Evolutionary conservation across 1,140 invertebrate species (phyloP).

Genomic region (Neomicropteryx cornuta): DNA sequence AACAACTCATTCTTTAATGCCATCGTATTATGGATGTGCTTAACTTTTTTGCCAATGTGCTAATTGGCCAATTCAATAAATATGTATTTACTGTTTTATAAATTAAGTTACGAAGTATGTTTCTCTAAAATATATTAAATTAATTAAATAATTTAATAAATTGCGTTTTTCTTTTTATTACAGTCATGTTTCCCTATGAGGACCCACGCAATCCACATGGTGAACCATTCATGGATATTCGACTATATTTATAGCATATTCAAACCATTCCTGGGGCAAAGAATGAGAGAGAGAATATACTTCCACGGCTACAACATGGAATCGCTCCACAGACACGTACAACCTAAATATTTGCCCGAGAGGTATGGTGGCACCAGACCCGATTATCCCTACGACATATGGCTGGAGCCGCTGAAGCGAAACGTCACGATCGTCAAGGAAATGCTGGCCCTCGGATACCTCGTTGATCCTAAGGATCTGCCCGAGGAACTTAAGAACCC

Average conservation of each 20-base stretch:
- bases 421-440: constrained; percentile 50
- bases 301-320: constrained; percentile 65
- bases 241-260: constrained; percentile 67
- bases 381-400: constrained; percentile 59
- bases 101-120: no score
- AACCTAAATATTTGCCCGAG: constrained; percentile 57
- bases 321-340: constrained; percentile 65
- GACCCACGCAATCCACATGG: constrained; percentile 62
- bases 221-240: constrained; percentile 70
- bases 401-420: constrained; percentile 52
- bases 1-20: no score
- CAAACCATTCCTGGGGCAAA: constrained; percentile 56
- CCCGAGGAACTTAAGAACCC: no score
- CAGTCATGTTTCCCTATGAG: constrained; percentile 62
- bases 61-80: no score
- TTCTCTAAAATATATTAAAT: no score
- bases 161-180: no score
- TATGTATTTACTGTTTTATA: no score
- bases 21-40: no score
- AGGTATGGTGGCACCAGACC: constrained; percentile 58
- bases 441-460: constrained; percentile 49
- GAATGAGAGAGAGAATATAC: constrained; percentile 58
- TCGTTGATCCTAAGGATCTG: constrained; percentile 20
- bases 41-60: no score
- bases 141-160: no score